Percentiles rank a stretch among this genome's conserved stretches.
Conservation (phyloP, 2,113 vertebrate species). For the Paraplagusia blochii region DNA sequence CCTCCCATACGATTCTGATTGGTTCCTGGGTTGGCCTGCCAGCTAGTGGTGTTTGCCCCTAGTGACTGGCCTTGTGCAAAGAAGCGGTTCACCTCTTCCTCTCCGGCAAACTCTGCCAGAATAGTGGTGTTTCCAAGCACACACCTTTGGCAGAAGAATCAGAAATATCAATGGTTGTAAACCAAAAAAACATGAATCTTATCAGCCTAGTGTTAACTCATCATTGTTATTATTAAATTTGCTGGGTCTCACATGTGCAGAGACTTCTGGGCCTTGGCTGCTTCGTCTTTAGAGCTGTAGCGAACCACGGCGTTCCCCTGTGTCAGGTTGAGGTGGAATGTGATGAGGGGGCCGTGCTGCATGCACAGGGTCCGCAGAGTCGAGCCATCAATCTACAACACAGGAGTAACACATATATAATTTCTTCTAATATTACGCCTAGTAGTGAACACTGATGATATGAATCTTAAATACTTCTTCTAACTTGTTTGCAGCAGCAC, state of each 20-base stretch:
- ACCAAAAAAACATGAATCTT: background rate
- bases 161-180: background rate
- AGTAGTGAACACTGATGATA: background rate
- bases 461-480: background rate
- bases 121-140: conserved; percentile 99
- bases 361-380: conserved; percentile 96
- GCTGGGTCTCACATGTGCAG: conserved; percentile 89
- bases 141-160: conserved; percentile 77
- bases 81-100: conserved; percentile 97
- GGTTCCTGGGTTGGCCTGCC: conserved; percentile 89
- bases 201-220: background rate
- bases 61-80: conserved; percentile 95
- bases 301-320: conserved; percentile 98
- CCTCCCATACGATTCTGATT: conserved; percentile 84
- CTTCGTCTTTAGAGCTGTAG: conserved; percentile 98
- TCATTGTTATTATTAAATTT: background rate
- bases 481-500: background rate
- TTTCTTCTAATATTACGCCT: background rate
- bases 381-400: conserved; percentile 92
- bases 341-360: conserved; percentile 96
- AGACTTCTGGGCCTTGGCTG: conserved; percentile 98
- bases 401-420: background rate
- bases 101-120: conserved; percentile 95
- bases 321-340: conserved; percentile 99
- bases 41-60: conserved; percentile 88